A percentile compares a stretch with the other conserved stretches of the same genome.
Conservation (phyloP, 2,888 invertebrate species). For the Idaea dimidiata region DNA sequence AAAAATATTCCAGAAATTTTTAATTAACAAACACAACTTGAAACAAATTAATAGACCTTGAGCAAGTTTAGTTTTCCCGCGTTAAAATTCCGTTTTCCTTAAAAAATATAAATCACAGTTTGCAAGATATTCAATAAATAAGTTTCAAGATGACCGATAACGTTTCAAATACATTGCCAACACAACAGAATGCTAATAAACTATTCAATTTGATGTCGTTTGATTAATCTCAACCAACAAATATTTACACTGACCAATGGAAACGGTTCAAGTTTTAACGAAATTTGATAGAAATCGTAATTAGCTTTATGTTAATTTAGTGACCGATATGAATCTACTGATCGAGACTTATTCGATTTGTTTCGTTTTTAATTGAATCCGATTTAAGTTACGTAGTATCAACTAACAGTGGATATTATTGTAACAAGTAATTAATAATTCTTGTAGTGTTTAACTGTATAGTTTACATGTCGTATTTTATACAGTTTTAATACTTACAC, state of each 20-base stretch:
- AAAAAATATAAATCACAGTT: background rate
- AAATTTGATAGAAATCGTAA: constrained; percentile 1
- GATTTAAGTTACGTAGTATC: constrained; percentile 21
- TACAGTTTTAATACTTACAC: too few relatives aligned
- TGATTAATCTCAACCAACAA: constrained; percentile 2
- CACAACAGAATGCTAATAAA: background rate
- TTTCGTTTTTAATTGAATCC: background rate
- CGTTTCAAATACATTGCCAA: background rate
- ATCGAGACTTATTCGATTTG: background rate
- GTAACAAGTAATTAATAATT: background rate
- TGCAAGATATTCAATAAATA: background rate
- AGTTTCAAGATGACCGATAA: background rate
- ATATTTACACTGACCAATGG: constrained; percentile 9
- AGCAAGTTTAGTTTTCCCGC: background rate
- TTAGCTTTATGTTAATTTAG: background rate
- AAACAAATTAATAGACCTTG: too few relatives aligned
- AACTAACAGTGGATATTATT: constrained; percentile 16
- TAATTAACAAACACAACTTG: too few relatives aligned
- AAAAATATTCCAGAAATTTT: too few relatives aligned
- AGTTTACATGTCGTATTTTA: too few relatives aligned
- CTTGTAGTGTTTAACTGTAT: background rate
- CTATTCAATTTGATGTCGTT: background rate
- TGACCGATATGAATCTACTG: background rate
- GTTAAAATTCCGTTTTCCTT: background rate
- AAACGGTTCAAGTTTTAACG: constrained; percentile 9